Percentiles rank a stretch among this genome's conserved stretches.
Evolutionary conservation across 1,140 invertebrate species (phyloP).

Genomic region (Drosophila ironensis): DNA sequence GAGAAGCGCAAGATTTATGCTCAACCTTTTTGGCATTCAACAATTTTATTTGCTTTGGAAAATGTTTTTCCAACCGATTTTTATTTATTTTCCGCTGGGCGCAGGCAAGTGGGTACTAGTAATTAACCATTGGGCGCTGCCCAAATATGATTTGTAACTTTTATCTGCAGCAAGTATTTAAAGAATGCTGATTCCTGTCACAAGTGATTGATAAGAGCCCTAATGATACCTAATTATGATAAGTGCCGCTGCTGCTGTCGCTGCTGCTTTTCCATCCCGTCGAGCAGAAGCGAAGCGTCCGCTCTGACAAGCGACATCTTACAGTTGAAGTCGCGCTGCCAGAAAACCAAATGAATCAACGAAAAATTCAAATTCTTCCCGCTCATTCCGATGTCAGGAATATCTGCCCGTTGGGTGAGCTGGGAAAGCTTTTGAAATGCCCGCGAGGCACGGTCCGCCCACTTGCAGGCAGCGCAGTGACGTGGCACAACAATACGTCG

Average conservation of each 20-base stretch:
- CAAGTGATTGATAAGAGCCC: constrained; percentile 14
- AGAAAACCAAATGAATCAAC: constrained; percentile 34
- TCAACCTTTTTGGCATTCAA: constrained; percentile 33
- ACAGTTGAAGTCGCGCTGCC: not conserved
- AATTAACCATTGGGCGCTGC: not conserved
- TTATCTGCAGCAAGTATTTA: too few relatives aligned
- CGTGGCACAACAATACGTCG: constrained; percentile 52
- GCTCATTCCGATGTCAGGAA: not conserved
- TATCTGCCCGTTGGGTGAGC: constrained; percentile 9
- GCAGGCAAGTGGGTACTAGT: not conserved
- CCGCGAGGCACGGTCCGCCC: constrained; percentile 2
- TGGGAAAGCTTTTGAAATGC: not conserved
- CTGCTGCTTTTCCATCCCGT: not conserved
- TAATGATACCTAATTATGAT: constrained; percentile 20
- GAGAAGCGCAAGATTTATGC: constrained; percentile 50
- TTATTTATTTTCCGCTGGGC: not conserved
- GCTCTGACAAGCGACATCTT: constrained; percentile 19
- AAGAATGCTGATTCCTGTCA: not conserved
- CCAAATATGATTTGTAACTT: too few relatives aligned
- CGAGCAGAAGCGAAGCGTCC: not conserved
- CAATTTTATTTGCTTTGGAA: not conserved
- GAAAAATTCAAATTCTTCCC: constrained; percentile 30
- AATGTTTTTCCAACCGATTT: not conserved
- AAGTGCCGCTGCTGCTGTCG: constrained; percentile 8
- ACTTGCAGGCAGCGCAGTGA: constrained; percentile 15